Base-by-base conservation (phyloP, 2,113 vertebrate species). In the Brachyistius frenatus region DNA sequence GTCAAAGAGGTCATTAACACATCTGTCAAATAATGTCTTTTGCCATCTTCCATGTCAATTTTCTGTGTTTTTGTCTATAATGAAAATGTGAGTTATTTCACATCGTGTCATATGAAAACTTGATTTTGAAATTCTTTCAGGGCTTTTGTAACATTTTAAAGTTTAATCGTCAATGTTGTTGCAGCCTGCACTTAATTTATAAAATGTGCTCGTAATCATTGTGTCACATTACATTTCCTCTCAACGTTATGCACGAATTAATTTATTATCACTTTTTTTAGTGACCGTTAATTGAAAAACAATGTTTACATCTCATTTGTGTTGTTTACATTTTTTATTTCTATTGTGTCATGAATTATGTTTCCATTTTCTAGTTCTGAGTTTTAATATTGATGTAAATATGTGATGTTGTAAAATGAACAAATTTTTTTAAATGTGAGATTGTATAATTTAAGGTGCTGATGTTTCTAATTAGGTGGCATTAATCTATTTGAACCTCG, bases 401-500 rank as follows among this genome's bases (percentile, higher is more conserved):
- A 92, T 83, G 57, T 85, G 72, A 88, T 66, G 80, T 61, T 93
- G 86, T 92, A 90, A 88, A 92, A 90, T 84, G 86, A 90, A 93
- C 87, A 91, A 81, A 83, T 83, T 93, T 90, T 90, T 86, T 55
- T 85, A 68, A 83, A 88, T 72, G 82, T 88, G 84, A 92, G 89
- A 93, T 92, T 93, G 91, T 93, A 89, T 91, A 85, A 88, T 85
- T 90, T 90, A 85, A 89, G 93, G 93, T 94, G 93, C 93, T 94
- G 90, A 94, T 81, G 82, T 92, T 92, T 89, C 80, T 86, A 79
- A 84, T 76, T 89, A 88, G 84, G 83, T 82, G 91, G 78, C 83
- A 76, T 73, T 86, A 61, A 54, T 88, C 85, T 90, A 70, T 85
- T 88, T 83, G 73, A 91, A 86, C 81, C 78, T 85, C 71, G 54